phyloP scores from a whole-genome alignment of 1,140 invertebrate genomes.

The Tenebrio molitor region DNA sequence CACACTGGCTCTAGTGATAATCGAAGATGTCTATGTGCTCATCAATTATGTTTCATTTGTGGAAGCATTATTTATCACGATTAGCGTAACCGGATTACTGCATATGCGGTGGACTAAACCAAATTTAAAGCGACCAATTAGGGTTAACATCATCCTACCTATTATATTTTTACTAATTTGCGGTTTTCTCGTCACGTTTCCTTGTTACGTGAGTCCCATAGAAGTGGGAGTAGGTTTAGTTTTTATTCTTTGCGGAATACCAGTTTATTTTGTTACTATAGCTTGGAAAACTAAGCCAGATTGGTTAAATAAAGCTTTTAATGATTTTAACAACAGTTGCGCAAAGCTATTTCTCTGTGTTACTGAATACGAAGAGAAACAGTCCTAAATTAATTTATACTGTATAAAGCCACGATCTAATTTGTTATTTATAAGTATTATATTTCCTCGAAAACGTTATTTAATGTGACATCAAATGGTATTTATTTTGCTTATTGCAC shows the following conservation, averaged over 20 bases:
- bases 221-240: conserved; percentile 87
- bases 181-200: conserved; percentile 85
- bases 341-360: conserved; percentile 83
- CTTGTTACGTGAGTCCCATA: conserved; percentile 81
- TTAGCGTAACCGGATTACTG: conserved; percentile 88
- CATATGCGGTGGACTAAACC: conserved; percentile 88
- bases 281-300: conserved; percentile 86
- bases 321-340: conserved; percentile 76
- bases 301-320: conserved; percentile 71
- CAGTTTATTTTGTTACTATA: conserved; percentile 91
- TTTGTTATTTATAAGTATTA: too few relatives aligned
- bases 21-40: conserved; percentile 88
- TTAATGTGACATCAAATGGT: too few relatives aligned
- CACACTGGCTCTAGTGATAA: conserved; percentile 85
- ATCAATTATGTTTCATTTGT: conserved; percentile 96
- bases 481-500: too few relatives aligned
- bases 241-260: conserved; percentile 90
- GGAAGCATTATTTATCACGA: conserved; percentile 92
- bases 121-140: conserved; percentile 83
- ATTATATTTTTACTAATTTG: conserved; percentile 88
- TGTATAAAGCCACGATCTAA: too few relatives aligned
- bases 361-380: conserved; percentile 71
- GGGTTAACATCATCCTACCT: conserved; percentile 84
- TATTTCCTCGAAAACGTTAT: too few relatives aligned
- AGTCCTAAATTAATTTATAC: too few relatives aligned